Base-by-base conservation (phyloP, 2,797 vertebrate species). In the Spinibarbus caldwelli region DNA sequence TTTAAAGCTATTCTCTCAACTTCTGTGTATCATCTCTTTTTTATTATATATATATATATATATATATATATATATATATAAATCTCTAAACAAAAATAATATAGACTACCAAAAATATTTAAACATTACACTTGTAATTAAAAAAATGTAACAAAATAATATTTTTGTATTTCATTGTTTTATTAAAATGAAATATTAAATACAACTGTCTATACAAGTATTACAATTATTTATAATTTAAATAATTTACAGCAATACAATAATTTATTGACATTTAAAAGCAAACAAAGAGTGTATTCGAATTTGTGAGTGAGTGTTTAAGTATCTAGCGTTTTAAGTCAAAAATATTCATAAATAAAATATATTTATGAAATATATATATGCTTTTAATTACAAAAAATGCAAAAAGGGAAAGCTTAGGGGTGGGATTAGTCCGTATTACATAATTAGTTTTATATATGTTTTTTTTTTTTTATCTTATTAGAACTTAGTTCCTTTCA, bases 401-500 rank as follows among this genome's bases (percentile, higher is more conserved):
- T 41, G 14, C 54, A 29, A 38, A 77, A 54, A 17, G 8, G 23
- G 4, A 78, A 38, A 7, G 49, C 19, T 23, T 12, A 12, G 29
- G 8, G 2, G 1, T n/a, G 12, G n/a, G 54, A 29, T 19, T 59
- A 41, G 21, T 17, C 36, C 43, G 2, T 41, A 29, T 34, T 54
- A 54, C 4, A 15, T 54, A 54, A 76, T 77, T 38, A 10, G 52
- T 12, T 54, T n/a, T n/a, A 77, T n/a, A 52, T n/a, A 8, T 54
- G 5, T n/a, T n/a, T n/a, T n/a, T n/a, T n/a, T n/a, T 34, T 34
- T 23, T 31, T 21, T 31, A 12, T 57, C 15, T 52, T 77, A 87
- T 93, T 92, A 96, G 86, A 97, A 88, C 12, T 0, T 0, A 0
- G 92, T 87, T 21, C 0, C 64, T 23, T 77, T 93, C 70, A 90